Base-by-base conservation (phyloP, 1,140 invertebrate species). In the Schlechtendalia chinensis region DNA sequence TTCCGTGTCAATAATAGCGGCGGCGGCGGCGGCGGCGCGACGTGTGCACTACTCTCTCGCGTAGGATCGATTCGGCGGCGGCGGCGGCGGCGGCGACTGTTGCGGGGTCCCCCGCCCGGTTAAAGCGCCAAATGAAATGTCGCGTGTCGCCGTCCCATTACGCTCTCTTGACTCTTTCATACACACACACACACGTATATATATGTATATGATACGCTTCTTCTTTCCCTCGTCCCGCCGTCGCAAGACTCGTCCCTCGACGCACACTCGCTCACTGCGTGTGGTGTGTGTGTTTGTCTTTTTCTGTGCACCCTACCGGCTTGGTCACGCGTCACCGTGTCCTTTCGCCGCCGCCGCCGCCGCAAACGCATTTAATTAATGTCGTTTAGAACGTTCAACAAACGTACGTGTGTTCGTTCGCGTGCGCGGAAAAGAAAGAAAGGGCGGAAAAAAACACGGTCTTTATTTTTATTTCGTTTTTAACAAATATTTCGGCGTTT, bases 81-180 rank as follows among this genome's bases (percentile, higher is more conserved):
- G 27, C 65, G 0, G 32, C 1, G 2, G 32, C 19, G 29, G 29
- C n/a, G 39, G 39, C 32, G 24, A 27, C 65, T 0, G 32, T 6
- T 11, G 32, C 19, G 29, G 29, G 29, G 29, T 39, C 3, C 32
- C n/a, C 61, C 19, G 32, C 39, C n/a, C 39, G 67, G 45, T 39
- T 24, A 69, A 69, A 69, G 39, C 67, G 67, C 45, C 67, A 50
- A 69, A 69, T 69, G 67, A 50, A 69, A 69, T 69, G 67, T 69
- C 67, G 67, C 67, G 67, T 69, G 67, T 69, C 45, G 14, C 67
- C 67, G 67, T 69, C 67, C 67, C 67, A 50, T 69, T 69, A 69
- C 65, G 65, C 39, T 47, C 65, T 69, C 65, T 69, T 50, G 67
- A 69, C 67, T 69, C 67, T 39, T 27, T 39, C 67, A n/a, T 16